phyloP scores from a whole-genome alignment of 2,888 invertebrate species.

The Piscicola geometra region DNA sequence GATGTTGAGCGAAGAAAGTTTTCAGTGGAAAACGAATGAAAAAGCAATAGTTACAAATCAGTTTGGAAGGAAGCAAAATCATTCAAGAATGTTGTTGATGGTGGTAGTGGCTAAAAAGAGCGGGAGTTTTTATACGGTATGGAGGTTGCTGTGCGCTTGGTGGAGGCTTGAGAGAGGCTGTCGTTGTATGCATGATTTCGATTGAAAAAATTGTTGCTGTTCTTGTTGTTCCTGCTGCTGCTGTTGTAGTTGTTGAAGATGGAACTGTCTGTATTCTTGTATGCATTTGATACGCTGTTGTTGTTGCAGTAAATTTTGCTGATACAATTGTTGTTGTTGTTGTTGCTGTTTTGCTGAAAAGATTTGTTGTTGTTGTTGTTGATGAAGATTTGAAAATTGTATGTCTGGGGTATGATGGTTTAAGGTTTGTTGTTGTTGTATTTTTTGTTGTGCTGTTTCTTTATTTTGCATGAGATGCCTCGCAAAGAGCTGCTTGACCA shows the following conservation, averaged over 20 bases:
- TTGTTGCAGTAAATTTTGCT: background rate
- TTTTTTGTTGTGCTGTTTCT: background rate
- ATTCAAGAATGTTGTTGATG: too few relatives aligned
- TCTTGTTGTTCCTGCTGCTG: background rate
- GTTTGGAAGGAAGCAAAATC: too few relatives aligned
- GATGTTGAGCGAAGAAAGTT: too few relatives aligned
- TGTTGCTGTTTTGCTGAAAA: too few relatives aligned
- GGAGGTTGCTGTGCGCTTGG: background rate
- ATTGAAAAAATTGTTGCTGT: background rate
- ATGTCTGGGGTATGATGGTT: background rate
- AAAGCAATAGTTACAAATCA: too few relatives aligned
- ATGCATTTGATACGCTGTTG: background rate
- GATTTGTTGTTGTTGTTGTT: background rate
- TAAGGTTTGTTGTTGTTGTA: background rate
- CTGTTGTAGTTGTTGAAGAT: slow-evolving; percentile 4
- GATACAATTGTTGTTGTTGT: slow-evolving; percentile 14
- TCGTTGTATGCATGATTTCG: background rate
- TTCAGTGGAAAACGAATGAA: too few relatives aligned
- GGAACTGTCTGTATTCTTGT: slow-evolving; percentile 11
- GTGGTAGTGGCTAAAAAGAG: too few relatives aligned
- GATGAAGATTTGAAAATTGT: background rate
- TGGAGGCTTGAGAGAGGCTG: background rate
- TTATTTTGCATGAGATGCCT: background rate
- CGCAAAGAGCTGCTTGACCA: background rate
- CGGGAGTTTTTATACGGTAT: background rate